Conservation (phyloP, 2,113 vertebrate genomes). For the Lynx canadensis region DNA sequence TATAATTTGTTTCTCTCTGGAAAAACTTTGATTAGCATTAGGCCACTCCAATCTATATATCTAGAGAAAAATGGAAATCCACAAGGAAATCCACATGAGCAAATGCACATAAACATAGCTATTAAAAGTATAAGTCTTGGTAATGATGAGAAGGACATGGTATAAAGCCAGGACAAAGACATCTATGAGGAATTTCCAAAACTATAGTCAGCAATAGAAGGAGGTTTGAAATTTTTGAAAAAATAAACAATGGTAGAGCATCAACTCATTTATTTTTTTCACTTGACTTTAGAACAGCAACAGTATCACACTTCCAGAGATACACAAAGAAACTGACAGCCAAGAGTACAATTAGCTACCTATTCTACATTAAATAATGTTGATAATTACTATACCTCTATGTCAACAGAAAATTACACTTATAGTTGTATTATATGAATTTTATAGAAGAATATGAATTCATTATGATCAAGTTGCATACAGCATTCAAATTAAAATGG, state of each 20-base stretch:
- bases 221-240: background rate
- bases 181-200: background rate
- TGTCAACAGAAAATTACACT: constrained; percentile 26
- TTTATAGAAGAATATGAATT: constrained; percentile 54
- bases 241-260: background rate
- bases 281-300: background rate
- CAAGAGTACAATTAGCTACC: background rate
- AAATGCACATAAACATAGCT: background rate
- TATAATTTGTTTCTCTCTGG: background rate
- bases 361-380: background rate
- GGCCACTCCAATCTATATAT: background rate
- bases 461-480: constrained; percentile 62
- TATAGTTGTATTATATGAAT: constrained; percentile 6
- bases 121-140: background rate
- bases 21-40: constrained; percentile 23
- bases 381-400: background rate
- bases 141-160: background rate
- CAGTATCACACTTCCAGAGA: background rate
- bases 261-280: constrained; percentile 21
- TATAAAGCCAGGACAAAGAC: background rate
- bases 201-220: background rate
- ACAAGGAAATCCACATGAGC: constrained; percentile 8
- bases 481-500: constrained; percentile 67
- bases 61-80: background rate
- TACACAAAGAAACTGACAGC: background rate